phyloP scores from a whole-genome alignment of 2,113 vertebrate genomes.

The Amphilophus citrinellus region DNA sequence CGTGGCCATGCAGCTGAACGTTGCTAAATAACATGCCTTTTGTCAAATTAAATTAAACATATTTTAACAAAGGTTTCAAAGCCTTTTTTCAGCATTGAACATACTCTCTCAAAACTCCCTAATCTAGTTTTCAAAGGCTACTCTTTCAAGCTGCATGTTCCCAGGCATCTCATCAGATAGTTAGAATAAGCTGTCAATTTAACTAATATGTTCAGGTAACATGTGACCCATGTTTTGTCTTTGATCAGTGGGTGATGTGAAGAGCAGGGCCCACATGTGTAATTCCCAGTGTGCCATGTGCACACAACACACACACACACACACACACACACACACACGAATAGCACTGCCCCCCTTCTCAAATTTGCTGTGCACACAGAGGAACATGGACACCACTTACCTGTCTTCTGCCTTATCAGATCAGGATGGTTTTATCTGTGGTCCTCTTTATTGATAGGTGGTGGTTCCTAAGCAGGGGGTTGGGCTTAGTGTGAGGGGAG shows the following conservation, averaged over 20 bases:
- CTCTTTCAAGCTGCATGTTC: conserved; percentile 37
- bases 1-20: conserved; percentile 40
- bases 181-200: conserved; percentile 54
- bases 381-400: conserved; percentile 25
- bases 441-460: conserved; percentile 53
- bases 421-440: conserved; percentile 52
- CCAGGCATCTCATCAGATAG: conserved; percentile 43
- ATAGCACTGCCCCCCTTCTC: conserved; percentile 41
- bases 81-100: conserved; percentile 42
- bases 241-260: conserved; percentile 52
- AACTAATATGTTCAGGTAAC: conserved; percentile 65
- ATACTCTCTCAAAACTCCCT: conserved; percentile 40
- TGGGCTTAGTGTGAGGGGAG: conserved; percentile 58
- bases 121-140: conserved; percentile 36
- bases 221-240: conserved; percentile 70
- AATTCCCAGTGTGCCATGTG: conserved; percentile 58
- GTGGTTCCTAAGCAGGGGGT: conserved; percentile 51
- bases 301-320: conserved; percentile 42
- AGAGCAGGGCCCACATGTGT: conserved; percentile 55
- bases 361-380: conserved; percentile 27
- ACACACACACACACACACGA: not conserved
- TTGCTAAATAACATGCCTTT: conserved; percentile 43
- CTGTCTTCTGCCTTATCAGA: conserved; percentile 58
- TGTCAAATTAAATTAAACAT: conserved; percentile 59
- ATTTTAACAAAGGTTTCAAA: conserved; percentile 54